Evolutionary conservation across 2,888 invertebrate genomes (phyloP).

Genomic region (Watsonalla binaria): DNA sequence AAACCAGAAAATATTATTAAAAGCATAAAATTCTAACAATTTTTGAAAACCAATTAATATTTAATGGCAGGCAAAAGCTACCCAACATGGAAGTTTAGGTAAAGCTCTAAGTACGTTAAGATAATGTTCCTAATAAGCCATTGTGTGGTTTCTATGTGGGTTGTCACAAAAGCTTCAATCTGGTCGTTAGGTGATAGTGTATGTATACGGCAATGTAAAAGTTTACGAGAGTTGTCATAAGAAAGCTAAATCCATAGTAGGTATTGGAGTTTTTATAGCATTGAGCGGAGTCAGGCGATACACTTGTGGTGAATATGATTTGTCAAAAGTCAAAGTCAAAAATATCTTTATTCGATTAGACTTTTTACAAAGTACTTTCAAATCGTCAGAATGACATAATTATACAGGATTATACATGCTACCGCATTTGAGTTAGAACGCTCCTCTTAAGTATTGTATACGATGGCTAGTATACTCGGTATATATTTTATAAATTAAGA

Average conservation of each 20-base stretch:
- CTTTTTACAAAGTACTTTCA: too few relatives aligned
- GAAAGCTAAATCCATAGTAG: not conserved
- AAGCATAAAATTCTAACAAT: too few relatives aligned
- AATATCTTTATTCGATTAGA: too few relatives aligned
- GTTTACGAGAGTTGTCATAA: not conserved
- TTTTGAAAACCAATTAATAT: too few relatives aligned
- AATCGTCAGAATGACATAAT: too few relatives aligned
- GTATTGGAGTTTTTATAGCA: not conserved
- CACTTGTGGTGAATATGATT: too few relatives aligned
- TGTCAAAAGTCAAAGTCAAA: too few relatives aligned
- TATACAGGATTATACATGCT: too few relatives aligned
- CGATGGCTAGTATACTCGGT: slow-evolving; percentile 1
- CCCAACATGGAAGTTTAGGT: not conserved
- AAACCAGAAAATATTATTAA: too few relatives aligned
- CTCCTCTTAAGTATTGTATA: slow-evolving; percentile 1
- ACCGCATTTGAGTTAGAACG: not conserved
- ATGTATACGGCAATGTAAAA: not conserved
- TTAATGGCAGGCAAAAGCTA: not conserved
- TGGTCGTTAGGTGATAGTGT: slow-evolving; percentile 1
- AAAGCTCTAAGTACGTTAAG: not conserved
- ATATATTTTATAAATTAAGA: slow-evolving; percentile 1
- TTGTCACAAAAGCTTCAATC: not conserved
- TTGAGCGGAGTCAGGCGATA: too few relatives aligned
- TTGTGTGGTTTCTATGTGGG: not conserved
- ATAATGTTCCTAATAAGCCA: not conserved